Percentiles rank a stretch among this genome's conserved stretches.
Conservation (phyloP, 2,797 vertebrate genomes). For the Sebastes vulpes region DNA sequence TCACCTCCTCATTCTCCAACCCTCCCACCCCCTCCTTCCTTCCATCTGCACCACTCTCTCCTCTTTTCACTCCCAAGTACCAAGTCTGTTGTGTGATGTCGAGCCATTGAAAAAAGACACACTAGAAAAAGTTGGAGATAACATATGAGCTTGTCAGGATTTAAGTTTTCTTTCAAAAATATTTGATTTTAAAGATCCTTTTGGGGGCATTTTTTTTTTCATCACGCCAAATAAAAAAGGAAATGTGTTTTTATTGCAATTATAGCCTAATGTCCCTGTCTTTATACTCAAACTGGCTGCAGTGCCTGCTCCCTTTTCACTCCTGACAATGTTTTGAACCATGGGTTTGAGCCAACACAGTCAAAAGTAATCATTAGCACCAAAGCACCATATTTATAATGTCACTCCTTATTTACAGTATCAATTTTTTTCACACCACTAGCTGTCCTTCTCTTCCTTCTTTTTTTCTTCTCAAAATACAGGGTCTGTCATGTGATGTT, state of each 20-base stretch:
- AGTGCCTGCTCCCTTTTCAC: conserved; percentile 8
- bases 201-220: not conserved
- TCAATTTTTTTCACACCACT: conserved; percentile 1
- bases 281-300: not conserved
- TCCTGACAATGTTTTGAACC: conserved; percentile 21
- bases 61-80: conserved; percentile 89
- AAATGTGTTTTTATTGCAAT: not conserved
- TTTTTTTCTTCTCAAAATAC: conserved; percentile 87
- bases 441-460: conserved; percentile 72
- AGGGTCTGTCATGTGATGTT: conserved; percentile 90
- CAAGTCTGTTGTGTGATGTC: conserved; percentile 90
- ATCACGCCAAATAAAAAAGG: not conserved
- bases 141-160: not conserved
- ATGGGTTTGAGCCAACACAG: conserved; percentile 3
- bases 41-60: conserved; percentile 65
- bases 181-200: not conserved
- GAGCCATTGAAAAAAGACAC: conserved; percentile 79
- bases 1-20: not conserved
- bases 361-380: conserved; percentile 41
- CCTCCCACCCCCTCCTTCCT: conserved; percentile 20
- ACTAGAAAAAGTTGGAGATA: not conserved
- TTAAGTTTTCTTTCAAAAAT: not conserved
- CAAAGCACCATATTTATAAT: conserved; percentile 32
- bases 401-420: conserved; percentile 32
- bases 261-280: not conserved